phyloP scores from a whole-genome alignment of 2,113 vertebrate species.

The Coreoperca whiteheadi region DNA sequence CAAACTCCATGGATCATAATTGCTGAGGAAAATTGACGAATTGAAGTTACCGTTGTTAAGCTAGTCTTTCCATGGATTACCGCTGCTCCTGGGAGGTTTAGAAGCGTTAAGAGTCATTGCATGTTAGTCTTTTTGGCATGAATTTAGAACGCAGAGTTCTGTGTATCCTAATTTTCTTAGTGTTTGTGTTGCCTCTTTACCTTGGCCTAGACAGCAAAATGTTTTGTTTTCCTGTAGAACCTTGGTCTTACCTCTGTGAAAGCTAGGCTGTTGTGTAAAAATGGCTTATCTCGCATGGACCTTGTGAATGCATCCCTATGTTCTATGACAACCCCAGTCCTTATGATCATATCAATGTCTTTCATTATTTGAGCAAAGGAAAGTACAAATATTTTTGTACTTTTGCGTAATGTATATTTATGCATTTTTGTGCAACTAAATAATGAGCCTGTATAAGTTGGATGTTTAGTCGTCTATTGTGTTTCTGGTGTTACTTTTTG shows the following conservation, averaged over 20 bases:
- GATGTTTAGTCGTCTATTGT: constrained; percentile 81
- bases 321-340: constrained; percentile 74
- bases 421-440: constrained; percentile 84
- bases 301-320: constrained; percentile 79
- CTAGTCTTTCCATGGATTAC: constrained; percentile 59
- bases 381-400: constrained; percentile 79
- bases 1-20: constrained; percentile 54
- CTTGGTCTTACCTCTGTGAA: constrained; percentile 81
- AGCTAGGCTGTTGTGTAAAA: constrained; percentile 80
- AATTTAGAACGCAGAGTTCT: constrained; percentile 81
- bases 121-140: constrained; percentile 84
- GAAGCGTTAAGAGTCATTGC: constrained; percentile 77
- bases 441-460: constrained; percentile 84
- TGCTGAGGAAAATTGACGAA: constrained; percentile 61
- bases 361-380: constrained; percentile 80
- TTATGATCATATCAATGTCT: constrained; percentile 76
- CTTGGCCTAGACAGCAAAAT: constrained; percentile 71
- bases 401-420: constrained; percentile 84
- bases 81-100: constrained; percentile 66
- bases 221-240: constrained; percentile 77
- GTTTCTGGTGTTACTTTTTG: constrained; percentile 82
- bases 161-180: constrained; percentile 79
- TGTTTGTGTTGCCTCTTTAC: constrained; percentile 78
- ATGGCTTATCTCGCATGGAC: constrained; percentile 82
- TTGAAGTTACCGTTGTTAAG: constrained; percentile 69